phyloP scores from a whole-genome alignment of 2,888 invertebrate genomes.

The Drosophila anceps region DNA sequence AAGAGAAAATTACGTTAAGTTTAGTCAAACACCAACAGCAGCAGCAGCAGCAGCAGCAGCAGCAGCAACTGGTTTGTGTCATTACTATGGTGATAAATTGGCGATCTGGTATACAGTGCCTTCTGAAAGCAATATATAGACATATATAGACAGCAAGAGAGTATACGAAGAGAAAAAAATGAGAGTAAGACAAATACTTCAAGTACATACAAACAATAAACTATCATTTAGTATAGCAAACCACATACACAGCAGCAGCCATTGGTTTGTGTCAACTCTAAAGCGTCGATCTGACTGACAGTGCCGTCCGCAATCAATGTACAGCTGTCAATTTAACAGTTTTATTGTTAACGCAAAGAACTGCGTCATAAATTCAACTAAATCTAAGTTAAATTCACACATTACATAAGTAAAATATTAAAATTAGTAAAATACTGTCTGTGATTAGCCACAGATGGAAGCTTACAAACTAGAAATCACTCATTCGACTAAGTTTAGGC shows the following conservation, averaged over 20 bases:
- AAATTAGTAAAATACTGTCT: slow-evolving; percentile 58
- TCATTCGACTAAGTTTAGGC: slow-evolving; percentile 61
- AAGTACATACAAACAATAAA: not conserved
- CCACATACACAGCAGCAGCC: not conserved
- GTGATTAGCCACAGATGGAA: slow-evolving; percentile 43
- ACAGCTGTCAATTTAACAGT: slow-evolving; percentile 7
- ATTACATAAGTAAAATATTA: slow-evolving; percentile 28
- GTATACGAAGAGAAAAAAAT: not conserved
- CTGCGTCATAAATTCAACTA: slow-evolving; percentile 22
- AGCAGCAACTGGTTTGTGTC: slow-evolving; percentile 14
- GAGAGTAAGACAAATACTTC: too few relatives aligned
- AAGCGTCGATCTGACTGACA: not conserved
- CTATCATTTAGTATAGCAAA: not conserved
- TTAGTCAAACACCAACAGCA: too few relatives aligned
- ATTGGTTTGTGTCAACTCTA: slow-evolving; percentile 26
- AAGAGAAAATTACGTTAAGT: too few relatives aligned
- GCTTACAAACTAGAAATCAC: slow-evolving; percentile 73
- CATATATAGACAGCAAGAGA: not conserved
- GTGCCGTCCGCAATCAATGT: slow-evolving; percentile 8
- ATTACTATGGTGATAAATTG: not conserved
- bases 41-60: not conserved
- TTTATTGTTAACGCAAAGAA: slow-evolving; percentile 40
- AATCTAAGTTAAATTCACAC: slow-evolving; percentile 21
- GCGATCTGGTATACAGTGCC: slow-evolving; percentile 5
- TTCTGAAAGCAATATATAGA: not conserved